Percentiles rank a stretch among this genome's conserved stretches.
Evolutionary conservation across 2,797 vertebrate species (phyloP).

Genomic region (Sarcophilus harrisii): DNA sequence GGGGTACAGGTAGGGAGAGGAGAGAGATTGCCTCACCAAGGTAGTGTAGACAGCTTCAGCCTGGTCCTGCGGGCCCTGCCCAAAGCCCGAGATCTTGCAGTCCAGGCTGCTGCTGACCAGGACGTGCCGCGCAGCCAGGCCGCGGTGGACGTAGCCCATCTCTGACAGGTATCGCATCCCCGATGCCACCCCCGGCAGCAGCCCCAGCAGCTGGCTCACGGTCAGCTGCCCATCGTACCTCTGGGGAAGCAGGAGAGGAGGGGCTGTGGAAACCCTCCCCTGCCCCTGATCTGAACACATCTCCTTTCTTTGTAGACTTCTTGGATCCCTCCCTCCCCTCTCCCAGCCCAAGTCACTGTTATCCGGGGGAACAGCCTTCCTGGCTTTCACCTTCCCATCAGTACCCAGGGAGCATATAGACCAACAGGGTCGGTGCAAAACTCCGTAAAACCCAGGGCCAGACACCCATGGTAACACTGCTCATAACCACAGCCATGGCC

Average conservation of each 20-base stretch:
- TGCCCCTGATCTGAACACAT: not conserved
- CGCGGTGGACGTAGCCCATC: conserved; percentile 96
- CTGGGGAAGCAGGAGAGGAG: conserved; percentile 80
- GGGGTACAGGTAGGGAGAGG: not conserved
- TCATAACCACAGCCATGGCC: not conserved
- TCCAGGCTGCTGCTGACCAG: conserved; percentile 92
- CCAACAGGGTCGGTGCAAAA: not conserved
- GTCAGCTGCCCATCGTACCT: conserved; percentile 94
- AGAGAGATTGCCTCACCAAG: conserved; percentile 86
- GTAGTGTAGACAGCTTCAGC: conserved; percentile 95
- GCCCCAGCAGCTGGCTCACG: conserved; percentile 90
- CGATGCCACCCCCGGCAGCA: conserved; percentile 93
- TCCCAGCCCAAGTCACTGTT: not conserved
- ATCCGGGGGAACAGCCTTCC: not conserved
- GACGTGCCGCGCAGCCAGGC: conserved; percentile 94
- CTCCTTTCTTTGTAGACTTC: not conserved
- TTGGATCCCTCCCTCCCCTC: not conserved
- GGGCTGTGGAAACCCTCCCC: conserved; percentile 10
- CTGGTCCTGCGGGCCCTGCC: conserved; percentile 93
- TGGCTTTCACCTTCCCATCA: not conserved
- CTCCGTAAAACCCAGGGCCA: not conserved
- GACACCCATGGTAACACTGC: not conserved
- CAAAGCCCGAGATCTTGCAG: conserved; percentile 96
- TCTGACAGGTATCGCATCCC: conserved; percentile 98
- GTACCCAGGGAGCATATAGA: not conserved